A percentile compares a stretch with the other conserved stretches of the same genome.
Evolutionary conservation across 23 tunicate species (phyloP).

Genomic region (Oikopleura albicans): DNA sequence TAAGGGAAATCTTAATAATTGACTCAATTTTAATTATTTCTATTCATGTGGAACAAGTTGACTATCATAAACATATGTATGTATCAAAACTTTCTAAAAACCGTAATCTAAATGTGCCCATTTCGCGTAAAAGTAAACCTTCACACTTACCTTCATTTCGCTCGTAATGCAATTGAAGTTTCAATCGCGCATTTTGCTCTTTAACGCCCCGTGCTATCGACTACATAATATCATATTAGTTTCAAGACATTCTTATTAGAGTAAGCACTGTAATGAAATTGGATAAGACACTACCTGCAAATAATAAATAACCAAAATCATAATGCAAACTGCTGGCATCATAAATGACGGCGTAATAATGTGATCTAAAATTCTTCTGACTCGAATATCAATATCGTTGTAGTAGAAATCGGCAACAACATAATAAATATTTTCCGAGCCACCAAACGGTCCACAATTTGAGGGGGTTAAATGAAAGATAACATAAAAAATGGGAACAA

Average conservation of each 20-base stretch:
- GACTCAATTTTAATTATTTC: no score
- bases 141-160: slow-evolving; percentile 32
- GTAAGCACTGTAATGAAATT: no score
- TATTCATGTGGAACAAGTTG: no score
- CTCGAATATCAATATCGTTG: slow-evolving; percentile 32
- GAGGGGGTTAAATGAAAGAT: slow-evolving; percentile 18
- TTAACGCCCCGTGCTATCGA: slow-evolving; percentile 31
- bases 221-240: no score
- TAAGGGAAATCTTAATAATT: no score
- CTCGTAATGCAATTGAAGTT: slow-evolving; percentile 50
- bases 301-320: slow-evolving; percentile 51
- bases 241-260: no score
- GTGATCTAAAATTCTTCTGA: slow-evolving; percentile 21
- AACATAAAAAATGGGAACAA: slow-evolving; percentile 52
- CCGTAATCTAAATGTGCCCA: no score
- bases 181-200: slow-evolving; percentile 27
- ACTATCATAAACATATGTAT: no score
- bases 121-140: no score
- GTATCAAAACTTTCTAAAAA: no score
- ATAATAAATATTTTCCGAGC: background rate
- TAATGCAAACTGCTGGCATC: slow-evolving; percentile 32
- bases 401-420: slow-evolving; percentile 9
- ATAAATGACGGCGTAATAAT: slow-evolving; percentile 39
- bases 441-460: slow-evolving; percentile 11
- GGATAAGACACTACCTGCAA: no score